Evolutionary conservation across 2,888 invertebrate species (phyloP).

Genomic region (Encarsia formosa): DNA sequence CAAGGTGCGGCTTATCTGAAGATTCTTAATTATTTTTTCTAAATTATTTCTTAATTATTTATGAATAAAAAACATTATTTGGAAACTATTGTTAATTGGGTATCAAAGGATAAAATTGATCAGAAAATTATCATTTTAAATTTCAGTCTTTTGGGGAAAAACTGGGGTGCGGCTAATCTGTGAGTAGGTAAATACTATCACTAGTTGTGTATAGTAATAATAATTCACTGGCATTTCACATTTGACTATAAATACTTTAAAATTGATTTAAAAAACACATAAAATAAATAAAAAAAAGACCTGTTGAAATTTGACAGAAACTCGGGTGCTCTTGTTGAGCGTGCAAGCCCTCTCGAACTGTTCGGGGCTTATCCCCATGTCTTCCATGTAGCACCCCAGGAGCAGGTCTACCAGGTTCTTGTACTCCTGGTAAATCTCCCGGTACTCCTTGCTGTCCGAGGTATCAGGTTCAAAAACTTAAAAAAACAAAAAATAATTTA

Average conservation of each 20-base stretch:
- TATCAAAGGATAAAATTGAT: too few species aligned
- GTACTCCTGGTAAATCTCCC: constrained; percentile 77
- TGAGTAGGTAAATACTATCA: too few species aligned
- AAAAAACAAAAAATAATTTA: constrained; percentile 32
- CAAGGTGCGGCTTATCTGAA: too few species aligned
- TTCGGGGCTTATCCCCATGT: constrained; percentile 81
- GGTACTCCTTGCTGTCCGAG: constrained; percentile 72
- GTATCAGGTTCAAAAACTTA: constrained; percentile 83
- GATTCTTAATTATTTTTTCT: too few species aligned
- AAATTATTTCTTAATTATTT: too few species aligned
- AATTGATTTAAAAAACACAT: too few species aligned
- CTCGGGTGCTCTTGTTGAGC: constrained; percentile 49
- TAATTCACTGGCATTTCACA: neutral
- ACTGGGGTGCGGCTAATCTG: too few species aligned
- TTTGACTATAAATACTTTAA: neutral
- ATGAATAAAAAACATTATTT: too few species aligned
- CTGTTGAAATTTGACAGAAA: constrained; percentile 57
- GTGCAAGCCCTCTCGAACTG: constrained; percentile 81
- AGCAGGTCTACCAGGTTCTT: constrained; percentile 87
- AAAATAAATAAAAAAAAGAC: constrained; percentile 42
- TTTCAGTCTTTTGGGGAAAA: too few species aligned
- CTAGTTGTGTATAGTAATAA: too few species aligned
- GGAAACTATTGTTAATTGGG: too few species aligned
- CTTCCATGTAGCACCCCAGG: constrained; percentile 89
- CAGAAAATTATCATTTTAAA: too few species aligned